phyloP scores from a whole-genome alignment of 2,888 invertebrate genomes.

The Xylota segnis region DNA sequence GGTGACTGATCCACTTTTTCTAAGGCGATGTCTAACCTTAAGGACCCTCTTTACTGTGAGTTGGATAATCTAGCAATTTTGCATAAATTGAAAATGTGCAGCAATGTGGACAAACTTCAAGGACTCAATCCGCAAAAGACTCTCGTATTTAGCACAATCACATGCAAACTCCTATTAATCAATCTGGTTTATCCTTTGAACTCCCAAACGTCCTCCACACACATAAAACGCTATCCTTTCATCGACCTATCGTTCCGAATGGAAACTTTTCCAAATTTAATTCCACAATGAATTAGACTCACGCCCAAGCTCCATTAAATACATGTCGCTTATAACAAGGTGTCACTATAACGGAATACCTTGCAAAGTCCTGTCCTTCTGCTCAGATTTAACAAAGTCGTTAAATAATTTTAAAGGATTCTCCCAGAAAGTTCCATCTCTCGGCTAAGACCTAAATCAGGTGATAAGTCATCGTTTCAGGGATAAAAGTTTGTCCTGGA shows the following conservation, averaged over 20 bases:
- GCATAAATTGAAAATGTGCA: too few relatives aligned
- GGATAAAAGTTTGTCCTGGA: constrained; percentile 74
- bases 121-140: too few relatives aligned
- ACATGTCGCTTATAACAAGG: constrained; percentile 49
- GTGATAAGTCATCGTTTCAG: constrained; percentile 76
- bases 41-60: too few relatives aligned
- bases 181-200: neutral
- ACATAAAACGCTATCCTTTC: neutral
- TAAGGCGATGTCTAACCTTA: too few relatives aligned
- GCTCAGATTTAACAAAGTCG: constrained; percentile 69
- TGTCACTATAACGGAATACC: constrained; percentile 48
- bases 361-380: constrained; percentile 17
- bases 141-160: too few relatives aligned
- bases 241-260: constrained; percentile 8
- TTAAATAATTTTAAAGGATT: constrained; percentile 74
- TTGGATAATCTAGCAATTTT: too few relatives aligned
- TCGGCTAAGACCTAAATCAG: constrained; percentile 68
- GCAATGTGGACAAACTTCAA: too few relatives aligned
- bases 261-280: constrained; percentile 21
- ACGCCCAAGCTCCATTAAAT: constrained; percentile 13
- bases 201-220: neutral
- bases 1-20: too few relatives aligned
- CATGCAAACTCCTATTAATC: too few relatives aligned
- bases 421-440: constrained; percentile 64
- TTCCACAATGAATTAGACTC: constrained; percentile 41